Percentiles rank a stretch among this genome's conserved stretches.
These are phyloP conservation scores for Synodontis membranacea DNA, from an alignment of 2,113 vertebrate species.

Conservation along the genomic window DNA sequence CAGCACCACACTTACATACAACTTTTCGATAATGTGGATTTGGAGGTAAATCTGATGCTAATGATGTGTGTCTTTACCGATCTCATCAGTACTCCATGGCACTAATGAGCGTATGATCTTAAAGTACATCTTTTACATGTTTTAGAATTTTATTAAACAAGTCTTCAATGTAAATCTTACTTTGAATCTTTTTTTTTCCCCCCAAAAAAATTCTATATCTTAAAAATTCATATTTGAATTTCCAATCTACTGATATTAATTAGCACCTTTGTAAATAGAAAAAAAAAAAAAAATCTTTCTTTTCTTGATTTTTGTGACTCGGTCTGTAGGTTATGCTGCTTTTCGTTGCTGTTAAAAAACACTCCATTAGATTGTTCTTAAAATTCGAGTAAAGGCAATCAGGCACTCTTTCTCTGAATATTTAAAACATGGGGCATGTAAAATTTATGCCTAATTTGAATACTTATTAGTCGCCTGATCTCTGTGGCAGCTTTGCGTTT, in stretches of 20 bases:
- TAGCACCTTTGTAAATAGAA: conserved; percentile 10
- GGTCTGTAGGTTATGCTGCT: conserved; percentile 63
- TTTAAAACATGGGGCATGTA: conserved; percentile 98
- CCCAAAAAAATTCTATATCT: neutral
- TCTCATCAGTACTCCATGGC: conserved; percentile 42
- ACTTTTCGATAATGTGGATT: conserved; percentile 53
- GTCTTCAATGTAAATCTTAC: neutral
- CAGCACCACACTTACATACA: conserved; percentile 48
- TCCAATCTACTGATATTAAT: conserved; percentile 34
- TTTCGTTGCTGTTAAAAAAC: conserved; percentile 71
- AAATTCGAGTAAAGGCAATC: conserved; percentile 92
- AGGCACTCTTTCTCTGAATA: conserved; percentile 96
- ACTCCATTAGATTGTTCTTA: conserved; percentile 90
- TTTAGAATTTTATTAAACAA: neutral
- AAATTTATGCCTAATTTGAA: conserved; percentile 99
- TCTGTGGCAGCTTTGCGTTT: conserved; percentile 91
- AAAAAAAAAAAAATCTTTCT: conserved; percentile 3
- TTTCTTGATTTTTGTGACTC: conserved; percentile 53
- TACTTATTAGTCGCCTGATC: conserved; percentile 97
- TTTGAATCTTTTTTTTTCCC: neutral
- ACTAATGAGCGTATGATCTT: conserved; percentile 21
- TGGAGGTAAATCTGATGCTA: conserved; percentile 50
- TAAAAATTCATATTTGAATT: conserved; percentile 29
- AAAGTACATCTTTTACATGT: neutral
- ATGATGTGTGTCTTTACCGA: conserved; percentile 49